phyloP scores from a whole-genome alignment of 2,888 invertebrate species.

The Ectemnius lituratus region DNA sequence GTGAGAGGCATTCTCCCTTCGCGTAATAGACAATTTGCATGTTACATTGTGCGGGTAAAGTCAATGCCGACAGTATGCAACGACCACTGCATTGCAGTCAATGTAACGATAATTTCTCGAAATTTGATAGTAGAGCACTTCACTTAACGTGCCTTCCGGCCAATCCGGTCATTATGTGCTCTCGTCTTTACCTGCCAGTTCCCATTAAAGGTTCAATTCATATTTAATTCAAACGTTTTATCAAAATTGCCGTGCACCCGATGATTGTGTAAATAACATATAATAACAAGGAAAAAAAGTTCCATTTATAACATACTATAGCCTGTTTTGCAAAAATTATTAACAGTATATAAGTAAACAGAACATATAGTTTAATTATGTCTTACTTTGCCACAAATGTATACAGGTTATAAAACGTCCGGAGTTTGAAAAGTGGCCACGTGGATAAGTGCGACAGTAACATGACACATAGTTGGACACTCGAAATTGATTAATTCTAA shows the following conservation, averaged over 20 bases:
- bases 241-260: no score
- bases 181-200: not conserved
- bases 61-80: slow-evolving; percentile 20
- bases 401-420: not conserved
- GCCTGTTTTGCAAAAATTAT: no score
- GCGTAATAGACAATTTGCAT: slow-evolving; percentile 46
- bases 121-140: slow-evolving; percentile 36
- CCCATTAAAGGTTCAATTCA: no score
- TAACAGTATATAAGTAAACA: no score
- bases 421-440: not conserved
- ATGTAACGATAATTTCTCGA: slow-evolving; percentile 38
- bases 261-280: not conserved
- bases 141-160: slow-evolving; percentile 1
- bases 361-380: no score
- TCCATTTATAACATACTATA: not conserved
- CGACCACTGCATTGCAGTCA: slow-evolving; percentile 24
- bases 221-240: no score
- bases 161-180: not conserved
- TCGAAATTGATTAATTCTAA: slow-evolving; percentile 23
- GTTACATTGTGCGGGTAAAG: slow-evolving; percentile 27
- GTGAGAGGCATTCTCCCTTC: slow-evolving; percentile 26
- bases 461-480: not conserved
- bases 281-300: not conserved
- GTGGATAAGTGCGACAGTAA: not conserved
- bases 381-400: no score